phyloP scores from a whole-genome alignment of 2,113 vertebrate species.

The Talpa occidentalis region DNA sequence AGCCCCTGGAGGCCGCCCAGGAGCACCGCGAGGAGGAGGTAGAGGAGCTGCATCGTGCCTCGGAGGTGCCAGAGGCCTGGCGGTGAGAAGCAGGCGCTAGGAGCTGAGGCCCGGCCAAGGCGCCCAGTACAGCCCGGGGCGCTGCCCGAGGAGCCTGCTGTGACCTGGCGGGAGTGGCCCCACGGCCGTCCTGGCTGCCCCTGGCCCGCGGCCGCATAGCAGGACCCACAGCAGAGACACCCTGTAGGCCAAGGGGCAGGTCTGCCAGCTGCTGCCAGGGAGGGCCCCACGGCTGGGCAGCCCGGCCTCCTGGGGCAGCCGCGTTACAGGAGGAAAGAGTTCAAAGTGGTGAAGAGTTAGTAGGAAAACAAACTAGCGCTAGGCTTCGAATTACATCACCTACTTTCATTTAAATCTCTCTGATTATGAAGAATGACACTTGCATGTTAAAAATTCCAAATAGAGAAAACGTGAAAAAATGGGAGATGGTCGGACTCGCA shows the following conservation, averaged over 20 bases:
- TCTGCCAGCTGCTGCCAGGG: not conserved
- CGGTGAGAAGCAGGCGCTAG: not conserved
- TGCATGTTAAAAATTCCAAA: not conserved
- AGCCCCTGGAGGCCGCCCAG: constrained; percentile 35
- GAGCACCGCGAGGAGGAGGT: not conserved
- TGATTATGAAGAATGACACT: not conserved
- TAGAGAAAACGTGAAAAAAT: not conserved
- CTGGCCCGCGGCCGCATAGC: too few relatives aligned
- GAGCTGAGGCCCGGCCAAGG: not conserved
- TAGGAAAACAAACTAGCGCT: not conserved
- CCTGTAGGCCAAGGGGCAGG: too few relatives aligned
- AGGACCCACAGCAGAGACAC: too few relatives aligned
- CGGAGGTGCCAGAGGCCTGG: not conserved
- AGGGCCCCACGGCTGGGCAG: not conserved
- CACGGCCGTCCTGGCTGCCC: not conserved
- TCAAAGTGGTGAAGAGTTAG: not conserved
- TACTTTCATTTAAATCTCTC: not conserved
- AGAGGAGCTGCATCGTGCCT: not conserved
- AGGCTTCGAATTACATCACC: not conserved
- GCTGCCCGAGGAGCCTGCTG: not conserved
- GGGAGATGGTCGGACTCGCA: not conserved
- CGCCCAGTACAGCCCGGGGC: too few relatives aligned
- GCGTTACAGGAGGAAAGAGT: not conserved
- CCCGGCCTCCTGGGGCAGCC: not conserved
- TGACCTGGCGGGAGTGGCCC: not conserved